Base-by-base conservation (phyloP, 2,888 invertebrate species). In the Lordiphosa fenestrarum region DNA sequence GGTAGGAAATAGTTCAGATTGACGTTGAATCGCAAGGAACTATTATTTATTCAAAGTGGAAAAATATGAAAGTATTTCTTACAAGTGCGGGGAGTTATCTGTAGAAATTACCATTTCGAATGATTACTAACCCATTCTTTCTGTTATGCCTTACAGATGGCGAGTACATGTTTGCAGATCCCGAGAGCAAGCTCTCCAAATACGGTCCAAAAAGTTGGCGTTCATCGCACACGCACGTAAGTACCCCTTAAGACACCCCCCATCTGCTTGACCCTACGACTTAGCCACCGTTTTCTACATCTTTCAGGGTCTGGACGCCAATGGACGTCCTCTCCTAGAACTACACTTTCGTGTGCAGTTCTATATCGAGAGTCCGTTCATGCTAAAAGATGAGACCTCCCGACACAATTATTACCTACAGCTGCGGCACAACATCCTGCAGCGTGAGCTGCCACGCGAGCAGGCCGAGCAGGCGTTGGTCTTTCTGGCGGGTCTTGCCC, bases 201-300 rank as follows among this genome's bases (percentile, higher is more conserved):
- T 96, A 97, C 91, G 97, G 97, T 85, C 96, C 97, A 87, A 98
- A 98, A 91, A 95, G 95, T 90, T 98, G 98, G 97, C 95, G 97
- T 90, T 95, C 96, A 80, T 96, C 96, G 75, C 95, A 96, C 90
- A 95, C 95, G 87, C 95, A 96, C 91, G 95, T 95, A 91, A 94
- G 94, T 92, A 53, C 2, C 12, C 35, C 25, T 0, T 7, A 25
- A 4, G 12, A 39, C 12, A 15, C 15, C n/a, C 21, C 15, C 21
- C 15, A 7, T 4, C 15, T 5, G 10, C 3, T 10, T 3, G 4
- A 6, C 3, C 4, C 35, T 2, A 1, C 9, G n/a, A 2, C 37
- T 21, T 6, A 30, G 48, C 48, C 42, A 9, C 0, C 30, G 9
- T 6, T 4, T 3, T 1, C 5, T 10, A 4, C 1, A 9, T 30